Conservation (phyloP, 2,888 invertebrate genomes). For the Drosophila lutescens region DNA sequence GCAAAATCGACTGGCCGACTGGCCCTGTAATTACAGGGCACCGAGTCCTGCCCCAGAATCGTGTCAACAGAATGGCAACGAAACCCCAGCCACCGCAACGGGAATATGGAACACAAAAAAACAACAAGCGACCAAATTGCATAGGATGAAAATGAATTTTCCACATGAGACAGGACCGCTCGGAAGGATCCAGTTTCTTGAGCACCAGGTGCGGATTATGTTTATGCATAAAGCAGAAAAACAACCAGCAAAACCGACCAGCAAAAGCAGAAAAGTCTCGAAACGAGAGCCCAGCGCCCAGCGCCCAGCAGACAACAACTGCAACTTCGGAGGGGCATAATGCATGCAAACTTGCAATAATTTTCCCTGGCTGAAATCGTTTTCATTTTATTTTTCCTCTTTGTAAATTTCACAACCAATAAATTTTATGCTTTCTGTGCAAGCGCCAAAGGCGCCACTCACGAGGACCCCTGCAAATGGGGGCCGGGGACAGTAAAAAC, state of each 20-base stretch:
- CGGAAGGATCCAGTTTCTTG: conserved; percentile 15
- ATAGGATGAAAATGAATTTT: conserved; percentile 43
- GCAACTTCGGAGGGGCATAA: conserved; percentile 53
- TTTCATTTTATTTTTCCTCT: conserved; percentile 37
- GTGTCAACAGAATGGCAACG: conserved; percentile 50
- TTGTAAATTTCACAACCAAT: conserved; percentile 61
- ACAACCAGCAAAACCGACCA: too few species aligned
- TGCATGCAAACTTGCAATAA: conserved; percentile 75
- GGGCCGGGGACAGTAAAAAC: conserved; percentile 47
- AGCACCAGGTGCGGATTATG: conserved; percentile 55
- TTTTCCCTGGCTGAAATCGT: conserved; percentile 54
- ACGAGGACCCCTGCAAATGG: not conserved
- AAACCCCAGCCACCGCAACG: conserved; percentile 14
- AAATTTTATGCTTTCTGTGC: conserved; percentile 61
- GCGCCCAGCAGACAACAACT: conserved; percentile 31
- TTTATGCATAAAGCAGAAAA: conserved; percentile 40
- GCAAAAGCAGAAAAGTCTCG: conserved; percentile 12
- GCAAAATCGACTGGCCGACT: conserved; percentile 30
- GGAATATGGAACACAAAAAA: not conserved
- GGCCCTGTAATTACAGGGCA: conserved; percentile 30
- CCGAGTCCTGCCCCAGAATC: conserved; percentile 28
- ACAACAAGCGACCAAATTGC: conserved; percentile 47
- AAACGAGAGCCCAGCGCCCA: conserved; percentile 4
- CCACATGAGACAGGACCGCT: conserved; percentile 39
- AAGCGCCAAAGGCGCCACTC: conserved; percentile 35